phyloP scores from a whole-genome alignment of 2,888 invertebrate genomes.

The Uropetala carovei region DNA sequence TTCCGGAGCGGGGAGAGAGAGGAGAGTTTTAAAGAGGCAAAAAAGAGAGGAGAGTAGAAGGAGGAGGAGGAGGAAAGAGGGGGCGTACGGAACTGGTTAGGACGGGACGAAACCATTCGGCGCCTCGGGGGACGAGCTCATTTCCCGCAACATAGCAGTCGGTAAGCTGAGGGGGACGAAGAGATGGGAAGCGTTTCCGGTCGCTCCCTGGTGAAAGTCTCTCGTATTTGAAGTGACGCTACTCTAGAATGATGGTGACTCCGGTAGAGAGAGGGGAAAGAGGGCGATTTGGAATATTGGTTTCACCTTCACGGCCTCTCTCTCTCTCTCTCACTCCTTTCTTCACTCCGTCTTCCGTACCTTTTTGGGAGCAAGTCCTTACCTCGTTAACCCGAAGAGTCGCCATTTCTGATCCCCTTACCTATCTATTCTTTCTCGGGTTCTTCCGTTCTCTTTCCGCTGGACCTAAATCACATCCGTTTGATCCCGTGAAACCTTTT shows the following conservation, averaged over 20 bases:
- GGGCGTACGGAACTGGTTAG: too few relatives aligned
- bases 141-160: background rate
- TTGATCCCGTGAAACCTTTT: too few relatives aligned
- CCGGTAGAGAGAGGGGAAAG: background rate
- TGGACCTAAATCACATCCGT: too few relatives aligned
- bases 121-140: background rate
- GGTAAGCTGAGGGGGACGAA: background rate
- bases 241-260: background rate
- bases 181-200: background rate
- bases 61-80: too few relatives aligned
- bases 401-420: background rate
- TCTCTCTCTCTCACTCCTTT: too few relatives aligned
- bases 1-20: background rate
- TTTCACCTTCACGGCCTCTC: background rate
- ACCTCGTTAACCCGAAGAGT: background rate
- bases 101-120: background rate
- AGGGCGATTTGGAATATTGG: background rate
- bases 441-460: too few relatives aligned
- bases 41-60: too few relatives aligned
- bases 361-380: background rate
- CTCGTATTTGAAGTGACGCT: constrained; percentile 12
- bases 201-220: background rate
- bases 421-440: too few relatives aligned
- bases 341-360: background rate
- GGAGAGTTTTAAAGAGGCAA: background rate